Percentiles rank a stretch among this genome's conserved stretches.
These are phyloP conservation scores for Erebia aethiops DNA, from an alignment of 2,888 invertebrate genomes.

Conservation along the genomic window DNA sequence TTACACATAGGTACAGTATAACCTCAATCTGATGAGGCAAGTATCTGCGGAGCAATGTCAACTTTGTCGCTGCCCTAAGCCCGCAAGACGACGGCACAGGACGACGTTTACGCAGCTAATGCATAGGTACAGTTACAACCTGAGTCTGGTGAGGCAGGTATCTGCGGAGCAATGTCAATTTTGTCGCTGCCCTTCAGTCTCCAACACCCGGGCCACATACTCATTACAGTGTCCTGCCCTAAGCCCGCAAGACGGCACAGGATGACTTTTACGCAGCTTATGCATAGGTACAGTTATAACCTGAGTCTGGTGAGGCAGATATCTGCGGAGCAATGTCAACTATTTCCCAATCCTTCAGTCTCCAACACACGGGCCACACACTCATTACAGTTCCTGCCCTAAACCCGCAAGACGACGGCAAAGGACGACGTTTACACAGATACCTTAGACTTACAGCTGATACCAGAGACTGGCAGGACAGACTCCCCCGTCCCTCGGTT, in stretches of 20 bases:
- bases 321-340: slow-evolving; percentile 77
- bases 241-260: too few relatives aligned
- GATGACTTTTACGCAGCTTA: slow-evolving; percentile 71
- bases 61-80: slow-evolving; percentile 97
- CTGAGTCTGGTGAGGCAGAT: too few relatives aligned
- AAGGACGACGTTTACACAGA: slow-evolving; percentile 77
- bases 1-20: too few relatives aligned
- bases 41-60: too few relatives aligned
- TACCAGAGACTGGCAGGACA: too few relatives aligned
- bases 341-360: slow-evolving; percentile 85
- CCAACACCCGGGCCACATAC: slow-evolving; percentile 93
- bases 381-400: slow-evolving; percentile 88
- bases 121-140: slow-evolving; percentile 54
- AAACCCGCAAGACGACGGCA: too few relatives aligned
- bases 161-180: slow-evolving; percentile 82
- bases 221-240: slow-evolving; percentile 84
- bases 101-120: slow-evolving; percentile 88
- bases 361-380: slow-evolving; percentile 93
- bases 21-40: slow-evolving; percentile 81
- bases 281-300: too few relatives aligned
- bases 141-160: slow-evolving; percentile 83
- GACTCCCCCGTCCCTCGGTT: too few relatives aligned
- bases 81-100: slow-evolving; percentile 97
- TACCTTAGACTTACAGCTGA: slow-evolving; percentile 50
- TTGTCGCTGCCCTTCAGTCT: slow-evolving; percentile 86